These are phyloP conservation scores for Paramisgurnus dabryanus DNA, from an alignment of 2,113 vertebrate genomes.

Conservation along the genomic window DNA sequence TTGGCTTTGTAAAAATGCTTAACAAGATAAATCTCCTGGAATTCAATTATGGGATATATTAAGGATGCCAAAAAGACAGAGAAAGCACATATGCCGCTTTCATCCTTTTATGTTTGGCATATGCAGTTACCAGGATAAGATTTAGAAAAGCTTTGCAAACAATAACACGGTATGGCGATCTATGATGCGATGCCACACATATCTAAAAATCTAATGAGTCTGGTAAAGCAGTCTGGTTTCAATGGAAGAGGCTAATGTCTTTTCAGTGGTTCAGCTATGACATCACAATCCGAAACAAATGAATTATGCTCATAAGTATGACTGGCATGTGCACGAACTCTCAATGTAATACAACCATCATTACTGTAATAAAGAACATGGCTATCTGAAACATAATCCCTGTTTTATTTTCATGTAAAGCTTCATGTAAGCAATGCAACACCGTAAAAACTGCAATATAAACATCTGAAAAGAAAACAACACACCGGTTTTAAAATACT, in stretches of 20 bases:
- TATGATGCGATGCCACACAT: background rate
- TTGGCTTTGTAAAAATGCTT: conserved; percentile 55
- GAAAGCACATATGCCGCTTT: conserved; percentile 16
- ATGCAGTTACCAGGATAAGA: background rate
- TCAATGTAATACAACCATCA: background rate
- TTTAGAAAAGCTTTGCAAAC: background rate
- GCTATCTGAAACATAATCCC: background rate
- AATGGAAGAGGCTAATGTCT: background rate
- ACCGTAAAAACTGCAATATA: no score
- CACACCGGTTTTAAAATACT: no score
- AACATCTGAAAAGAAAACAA: no score
- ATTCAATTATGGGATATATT: conserved; percentile 20
- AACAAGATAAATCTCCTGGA: conserved; percentile 16
- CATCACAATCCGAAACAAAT: conserved; percentile 40
- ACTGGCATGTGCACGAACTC: conserved; percentile 39
- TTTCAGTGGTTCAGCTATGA: conserved; percentile 1
- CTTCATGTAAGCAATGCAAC: no score
- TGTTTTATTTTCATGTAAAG: background rate
- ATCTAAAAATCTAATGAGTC: conserved; percentile 37
- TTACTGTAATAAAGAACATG: background rate
- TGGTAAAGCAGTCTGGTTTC: no score
- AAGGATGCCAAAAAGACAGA: conserved; percentile 15
- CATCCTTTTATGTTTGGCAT: conserved; percentile 29
- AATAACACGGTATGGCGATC: conserved; percentile 20
- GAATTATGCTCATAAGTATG: conserved; percentile 21